Conservation (phyloP, 2,888 invertebrate species). For the Philaethria dido region DNA sequence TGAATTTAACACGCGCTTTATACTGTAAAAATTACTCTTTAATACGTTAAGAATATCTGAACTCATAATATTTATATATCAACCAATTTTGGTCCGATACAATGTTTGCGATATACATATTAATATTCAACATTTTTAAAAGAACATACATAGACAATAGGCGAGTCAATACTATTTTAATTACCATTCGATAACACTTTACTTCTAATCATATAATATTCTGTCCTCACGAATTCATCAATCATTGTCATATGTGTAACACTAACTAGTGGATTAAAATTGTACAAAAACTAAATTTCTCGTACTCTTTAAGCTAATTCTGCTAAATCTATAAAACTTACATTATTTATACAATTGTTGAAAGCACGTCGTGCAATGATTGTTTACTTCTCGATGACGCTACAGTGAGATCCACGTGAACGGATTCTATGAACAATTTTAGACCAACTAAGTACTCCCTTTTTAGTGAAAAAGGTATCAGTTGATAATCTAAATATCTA, state of each 20-base stretch:
- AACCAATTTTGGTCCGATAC: constrained; percentile 25
- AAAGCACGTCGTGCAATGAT: constrained; percentile 20
- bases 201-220: constrained; percentile 45
- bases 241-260: constrained; percentile 54
- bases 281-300: constrained; percentile 79
- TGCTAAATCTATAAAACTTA: constrained; percentile 71
- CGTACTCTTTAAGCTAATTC: constrained; percentile 67
- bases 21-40: constrained; percentile 15
- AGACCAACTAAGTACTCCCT: constrained; percentile 47
- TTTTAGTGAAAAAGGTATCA: constrained; percentile 48
- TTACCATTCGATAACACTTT: constrained; percentile 55
- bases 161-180: constrained; percentile 47
- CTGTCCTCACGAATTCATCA: constrained; percentile 23
- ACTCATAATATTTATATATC: constrained; percentile 14
- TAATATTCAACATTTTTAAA: constrained; percentile 24
- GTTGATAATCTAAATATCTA: constrained; percentile 38
- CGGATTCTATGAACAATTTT: constrained; percentile 29
- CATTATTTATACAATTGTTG: constrained; percentile 66
- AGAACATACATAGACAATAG: constrained; percentile 36
- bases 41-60: constrained; percentile 12
- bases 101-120: constrained; percentile 23
- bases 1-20: constrained; percentile 20
- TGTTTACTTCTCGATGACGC: constrained; percentile 29
- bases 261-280: constrained; percentile 72
- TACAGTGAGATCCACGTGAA: constrained; percentile 43